Conservation (phyloP, 2,888 invertebrate genomes). For the Leucania comma region DNA sequence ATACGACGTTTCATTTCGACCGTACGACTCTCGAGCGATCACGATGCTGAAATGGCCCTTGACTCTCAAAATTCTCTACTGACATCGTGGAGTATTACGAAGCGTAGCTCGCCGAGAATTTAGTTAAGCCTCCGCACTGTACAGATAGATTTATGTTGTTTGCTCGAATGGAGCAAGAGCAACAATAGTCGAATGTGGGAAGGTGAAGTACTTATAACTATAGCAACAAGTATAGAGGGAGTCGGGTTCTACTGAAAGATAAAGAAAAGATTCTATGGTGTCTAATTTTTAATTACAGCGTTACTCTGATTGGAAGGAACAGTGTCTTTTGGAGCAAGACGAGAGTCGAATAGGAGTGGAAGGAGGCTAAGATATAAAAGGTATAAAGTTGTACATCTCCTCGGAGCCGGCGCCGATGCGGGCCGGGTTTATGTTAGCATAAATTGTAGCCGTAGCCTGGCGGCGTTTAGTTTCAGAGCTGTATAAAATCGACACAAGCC, state of each 20-base stretch:
- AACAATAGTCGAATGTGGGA: conserved; percentile 42
- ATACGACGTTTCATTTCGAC: conserved; percentile 91
- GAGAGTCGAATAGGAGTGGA: conserved; percentile 64
- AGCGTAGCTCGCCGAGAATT: conserved; percentile 79
- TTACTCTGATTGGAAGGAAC: conserved; percentile 71
- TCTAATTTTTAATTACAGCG: conserved; percentile 71
- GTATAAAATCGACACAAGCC: conserved; percentile 80
- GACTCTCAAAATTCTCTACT: conserved; percentile 90
- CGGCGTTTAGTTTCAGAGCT: conserved; percentile 75
- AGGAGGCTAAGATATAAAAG: conserved; percentile 66
- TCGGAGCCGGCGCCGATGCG: conserved; percentile 68
- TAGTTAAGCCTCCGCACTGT: conserved; percentile 75
- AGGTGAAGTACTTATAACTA: conserved; percentile 43
- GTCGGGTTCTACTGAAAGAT: conserved; percentile 13
- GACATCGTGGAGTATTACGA: conserved; percentile 86
- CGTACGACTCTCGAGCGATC: conserved; percentile 90
- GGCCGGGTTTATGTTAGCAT: conserved; percentile 79
- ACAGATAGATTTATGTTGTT: conserved; percentile 77
- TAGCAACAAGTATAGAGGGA: conserved; percentile 46
- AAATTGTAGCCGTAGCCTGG: conserved; percentile 77
- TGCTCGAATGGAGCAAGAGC: conserved; percentile 54
- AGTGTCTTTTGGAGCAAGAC: conserved; percentile 69
- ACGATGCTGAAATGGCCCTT: conserved; percentile 90
- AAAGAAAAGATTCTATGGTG: conserved; percentile 58
- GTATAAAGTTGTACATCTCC: conserved; percentile 72